phyloP scores from a whole-genome alignment of 2,113 vertebrate genomes.

The Ailuropoda melanoleuca region DNA sequence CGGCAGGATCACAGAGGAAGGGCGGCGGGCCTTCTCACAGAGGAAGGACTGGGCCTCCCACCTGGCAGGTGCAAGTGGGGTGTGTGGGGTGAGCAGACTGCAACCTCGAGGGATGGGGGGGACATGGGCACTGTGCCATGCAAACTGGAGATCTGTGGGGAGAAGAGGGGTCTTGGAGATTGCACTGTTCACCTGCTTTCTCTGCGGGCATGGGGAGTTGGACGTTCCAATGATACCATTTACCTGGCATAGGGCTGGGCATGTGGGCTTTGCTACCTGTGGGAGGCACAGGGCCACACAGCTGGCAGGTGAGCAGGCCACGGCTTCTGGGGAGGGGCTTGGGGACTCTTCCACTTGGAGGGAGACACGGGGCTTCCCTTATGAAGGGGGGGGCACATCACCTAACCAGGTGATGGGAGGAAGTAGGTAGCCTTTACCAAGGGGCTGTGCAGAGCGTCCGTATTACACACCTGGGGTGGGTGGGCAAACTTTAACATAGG shows the following conservation, averaged over 20 bases:
- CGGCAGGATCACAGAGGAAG: neutral
- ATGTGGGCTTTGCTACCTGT: neutral
- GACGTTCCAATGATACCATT: neutral
- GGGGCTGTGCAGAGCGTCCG: neutral
- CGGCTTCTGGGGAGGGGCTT: neutral
- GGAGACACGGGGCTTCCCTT: neutral
- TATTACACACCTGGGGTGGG: neutral
- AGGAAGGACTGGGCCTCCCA: neutral
- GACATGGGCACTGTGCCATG: neutral
- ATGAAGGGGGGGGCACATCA: too few species aligned
- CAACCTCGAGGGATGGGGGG: neutral
- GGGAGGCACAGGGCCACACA: neutral
- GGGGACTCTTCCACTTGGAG: neutral
- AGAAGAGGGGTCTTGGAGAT: neutral
- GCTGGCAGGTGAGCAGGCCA: neutral
- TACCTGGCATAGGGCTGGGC: neutral
- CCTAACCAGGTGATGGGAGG: neutral
- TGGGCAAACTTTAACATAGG: too few species aligned
- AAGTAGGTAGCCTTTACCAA: fast-evolving
- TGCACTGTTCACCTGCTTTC: neutral
- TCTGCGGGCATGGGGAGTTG: neutral
- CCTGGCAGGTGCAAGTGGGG: neutral
- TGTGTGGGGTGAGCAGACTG: neutral
- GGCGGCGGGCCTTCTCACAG: too few species aligned
- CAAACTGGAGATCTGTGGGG: neutral